phyloP scores from a whole-genome alignment of 2,888 invertebrate species.

The Caenorhabditis sp. region DNA sequence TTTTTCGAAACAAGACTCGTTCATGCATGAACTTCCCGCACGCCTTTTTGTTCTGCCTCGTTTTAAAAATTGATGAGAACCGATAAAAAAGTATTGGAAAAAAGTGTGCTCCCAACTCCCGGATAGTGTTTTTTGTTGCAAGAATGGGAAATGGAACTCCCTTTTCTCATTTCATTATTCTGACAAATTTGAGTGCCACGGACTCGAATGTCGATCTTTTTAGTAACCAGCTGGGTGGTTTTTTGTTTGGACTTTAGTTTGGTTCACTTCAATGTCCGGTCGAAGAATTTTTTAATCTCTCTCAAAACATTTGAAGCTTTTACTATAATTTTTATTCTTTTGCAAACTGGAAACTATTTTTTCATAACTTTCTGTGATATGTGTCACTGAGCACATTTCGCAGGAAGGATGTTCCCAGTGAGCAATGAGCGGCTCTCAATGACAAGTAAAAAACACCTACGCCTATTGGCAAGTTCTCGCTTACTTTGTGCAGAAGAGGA shows the following conservation, averaged over 20 bases:
- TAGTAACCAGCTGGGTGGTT: conserved; percentile 30
- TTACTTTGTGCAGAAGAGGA: conserved; percentile 13
- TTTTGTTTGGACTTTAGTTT: conserved; percentile 13
- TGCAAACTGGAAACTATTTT: conserved; percentile 14
- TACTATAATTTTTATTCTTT: too few relatives aligned
- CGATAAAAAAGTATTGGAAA: not conserved
- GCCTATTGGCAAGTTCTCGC: conserved; percentile 34
- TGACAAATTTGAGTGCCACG: not conserved
- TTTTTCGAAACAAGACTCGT: conserved; percentile 2
- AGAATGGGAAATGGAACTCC: not conserved
- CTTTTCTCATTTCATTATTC: conserved; percentile 55
- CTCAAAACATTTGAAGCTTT: too few relatives aligned
- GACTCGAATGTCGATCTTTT: conserved; percentile 50
- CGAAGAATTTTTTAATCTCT: conserved; percentile 1
- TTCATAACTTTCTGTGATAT: conserved; percentile 50
- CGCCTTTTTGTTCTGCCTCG: not conserved
- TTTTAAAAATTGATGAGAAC: conserved; percentile 44
- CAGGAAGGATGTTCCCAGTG: not conserved
- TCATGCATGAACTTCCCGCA: conserved; percentile 28
- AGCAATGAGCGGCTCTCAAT: not conserved
- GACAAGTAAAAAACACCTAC: conserved; percentile 28
- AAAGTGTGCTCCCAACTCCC: not conserved
- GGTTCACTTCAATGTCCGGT: not conserved
- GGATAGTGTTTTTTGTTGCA: not conserved
- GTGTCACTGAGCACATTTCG: conserved; percentile 24